phyloP scores from a whole-genome alignment of 2,888 invertebrate species.

The Ennomos erosarius region DNA sequence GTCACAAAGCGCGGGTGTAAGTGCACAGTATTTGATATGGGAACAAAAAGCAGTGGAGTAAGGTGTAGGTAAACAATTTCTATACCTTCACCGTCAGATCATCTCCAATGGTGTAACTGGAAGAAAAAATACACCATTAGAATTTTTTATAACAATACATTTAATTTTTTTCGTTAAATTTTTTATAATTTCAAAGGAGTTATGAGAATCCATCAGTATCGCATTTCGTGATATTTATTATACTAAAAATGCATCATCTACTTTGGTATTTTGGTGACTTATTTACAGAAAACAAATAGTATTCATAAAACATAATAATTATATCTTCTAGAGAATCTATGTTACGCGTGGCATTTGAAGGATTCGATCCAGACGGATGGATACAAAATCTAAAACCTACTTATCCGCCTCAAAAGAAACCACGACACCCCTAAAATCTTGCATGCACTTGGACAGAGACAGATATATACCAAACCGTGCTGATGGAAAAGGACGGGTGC shows the following conservation, averaged over 20 bases:
- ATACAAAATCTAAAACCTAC: slow-evolving; percentile 65
- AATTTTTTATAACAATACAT: background rate
- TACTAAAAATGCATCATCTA: background rate
- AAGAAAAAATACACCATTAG: slow-evolving; percentile 55
- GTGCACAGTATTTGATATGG: slow-evolving; percentile 21
- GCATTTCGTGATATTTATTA: background rate
- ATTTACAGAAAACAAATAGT: background rate
- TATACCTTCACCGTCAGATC: slow-evolving; percentile 76
- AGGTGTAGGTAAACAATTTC: slow-evolving; percentile 39
- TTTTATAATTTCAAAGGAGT: too few relatives aligned
- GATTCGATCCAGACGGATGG: slow-evolving; percentile 45
- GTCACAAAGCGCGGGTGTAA: slow-evolving; percentile 23
- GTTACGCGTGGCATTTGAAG: slow-evolving; percentile 14
- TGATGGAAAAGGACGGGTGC: slow-evolving; percentile 52
- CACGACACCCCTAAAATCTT: slow-evolving; percentile 69
- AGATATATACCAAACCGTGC: slow-evolving; percentile 32
- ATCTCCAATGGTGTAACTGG: slow-evolving; percentile 69
- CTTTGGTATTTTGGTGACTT: background rate
- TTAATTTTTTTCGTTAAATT: too few relatives aligned
- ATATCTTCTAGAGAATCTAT: too few relatives aligned
- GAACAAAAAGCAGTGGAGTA: slow-evolving; percentile 46
- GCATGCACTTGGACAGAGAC: slow-evolving; percentile 66
- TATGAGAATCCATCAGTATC: background rate
- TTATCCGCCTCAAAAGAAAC: slow-evolving; percentile 62
- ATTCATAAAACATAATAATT: too few relatives aligned